These are phyloP conservation scores for Triplophysa tibetana DNA, from an alignment of 2,113 vertebrate genomes.

Conservation along the genomic window DNA sequence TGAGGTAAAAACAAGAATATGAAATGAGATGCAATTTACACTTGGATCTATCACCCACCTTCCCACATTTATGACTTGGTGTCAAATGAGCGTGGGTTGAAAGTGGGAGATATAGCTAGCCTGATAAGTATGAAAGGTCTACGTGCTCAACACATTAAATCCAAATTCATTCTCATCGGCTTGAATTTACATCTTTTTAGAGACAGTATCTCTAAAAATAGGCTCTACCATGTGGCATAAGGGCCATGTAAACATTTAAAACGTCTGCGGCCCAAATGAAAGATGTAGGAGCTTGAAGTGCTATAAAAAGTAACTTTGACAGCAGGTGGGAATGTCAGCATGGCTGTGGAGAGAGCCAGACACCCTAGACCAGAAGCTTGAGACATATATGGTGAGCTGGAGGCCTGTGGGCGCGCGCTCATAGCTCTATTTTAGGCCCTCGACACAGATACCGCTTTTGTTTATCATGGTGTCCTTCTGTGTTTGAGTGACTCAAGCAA, in stretches of 20 bases:
- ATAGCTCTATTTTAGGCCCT: slow-evolving; percentile 84
- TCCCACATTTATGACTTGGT: slow-evolving; percentile 22
- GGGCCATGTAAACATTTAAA: slow-evolving; percentile 50
- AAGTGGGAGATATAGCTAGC: not conserved
- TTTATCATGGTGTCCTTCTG: slow-evolving; percentile 77
- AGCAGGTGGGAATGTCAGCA: slow-evolving; percentile 72
- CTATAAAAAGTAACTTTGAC: slow-evolving; percentile 70
- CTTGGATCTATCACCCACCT: slow-evolving; percentile 23
- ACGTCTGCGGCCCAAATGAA: slow-evolving; percentile 55
- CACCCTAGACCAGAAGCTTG: slow-evolving; percentile 52
- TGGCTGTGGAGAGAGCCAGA: slow-evolving; percentile 50
- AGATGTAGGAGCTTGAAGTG: slow-evolving; percentile 44
- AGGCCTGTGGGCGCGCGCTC: slow-evolving; percentile 61
- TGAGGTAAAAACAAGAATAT: slow-evolving; percentile 25
- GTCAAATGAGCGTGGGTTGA: slow-evolving; percentile 18
- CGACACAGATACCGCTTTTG: slow-evolving; percentile 79
- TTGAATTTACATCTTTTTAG: slow-evolving; percentile 9
- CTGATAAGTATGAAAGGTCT: not conserved
- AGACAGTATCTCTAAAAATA: slow-evolving; percentile 7
- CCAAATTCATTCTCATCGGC: not conserved
- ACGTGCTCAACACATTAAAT: not conserved
- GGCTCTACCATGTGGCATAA: not conserved
- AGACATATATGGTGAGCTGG: slow-evolving; percentile 81
- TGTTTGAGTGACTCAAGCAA: slow-evolving; percentile 62
- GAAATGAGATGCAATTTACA: slow-evolving; percentile 36